A percentile compares a stretch with the other conserved stretches of the same genome.
These are phyloP conservation scores for Clivina fossor DNA, from an alignment of 2,888 invertebrate species.

Conservation along the genomic window DNA sequence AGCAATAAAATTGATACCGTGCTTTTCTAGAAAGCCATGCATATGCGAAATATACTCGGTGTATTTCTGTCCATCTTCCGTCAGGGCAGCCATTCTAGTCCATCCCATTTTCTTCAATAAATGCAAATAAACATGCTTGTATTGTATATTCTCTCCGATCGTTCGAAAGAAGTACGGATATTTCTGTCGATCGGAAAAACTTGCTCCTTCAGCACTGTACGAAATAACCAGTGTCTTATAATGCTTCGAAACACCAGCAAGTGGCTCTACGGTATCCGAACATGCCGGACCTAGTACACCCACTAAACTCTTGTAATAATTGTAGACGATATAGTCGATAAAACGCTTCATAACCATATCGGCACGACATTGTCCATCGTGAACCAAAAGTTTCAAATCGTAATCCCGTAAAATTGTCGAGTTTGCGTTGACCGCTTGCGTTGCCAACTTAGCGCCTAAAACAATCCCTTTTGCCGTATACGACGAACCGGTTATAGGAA, in stretches of 20 bases:
- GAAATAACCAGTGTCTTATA: constrained; percentile 73
- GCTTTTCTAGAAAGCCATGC: constrained; percentile 64
- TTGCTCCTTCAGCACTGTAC: constrained; percentile 77
- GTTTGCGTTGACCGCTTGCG: constrained; percentile 64
- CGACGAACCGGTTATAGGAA: constrained; percentile 64
- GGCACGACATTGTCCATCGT: constrained; percentile 69
- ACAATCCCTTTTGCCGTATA: constrained; percentile 64
- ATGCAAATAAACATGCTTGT: constrained; percentile 65
- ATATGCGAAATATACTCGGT: constrained; percentile 74
- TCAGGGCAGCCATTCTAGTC: constrained; percentile 72
- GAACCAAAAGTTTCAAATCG: constrained; percentile 58
- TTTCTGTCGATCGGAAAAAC: constrained; percentile 66
- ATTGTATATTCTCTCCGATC: constrained; percentile 75
- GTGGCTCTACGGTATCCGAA: constrained; percentile 77
- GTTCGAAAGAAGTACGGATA: constrained; percentile 81
- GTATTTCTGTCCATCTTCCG: constrained; percentile 78
- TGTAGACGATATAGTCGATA: constrained; percentile 66
- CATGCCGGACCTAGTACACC: constrained; percentile 80
- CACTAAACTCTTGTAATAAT: constrained; percentile 60
- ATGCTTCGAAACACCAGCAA: constrained; percentile 74
- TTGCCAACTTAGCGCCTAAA: constrained; percentile 65
- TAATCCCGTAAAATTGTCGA: constrained; percentile 61
- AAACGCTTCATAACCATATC: constrained; percentile 75
- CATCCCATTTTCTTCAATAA: constrained; percentile 65
- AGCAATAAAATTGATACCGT: constrained; percentile 65